Base-by-base conservation (phyloP, 2,797 vertebrate species). In the Poeciliopsis infans region DNA sequence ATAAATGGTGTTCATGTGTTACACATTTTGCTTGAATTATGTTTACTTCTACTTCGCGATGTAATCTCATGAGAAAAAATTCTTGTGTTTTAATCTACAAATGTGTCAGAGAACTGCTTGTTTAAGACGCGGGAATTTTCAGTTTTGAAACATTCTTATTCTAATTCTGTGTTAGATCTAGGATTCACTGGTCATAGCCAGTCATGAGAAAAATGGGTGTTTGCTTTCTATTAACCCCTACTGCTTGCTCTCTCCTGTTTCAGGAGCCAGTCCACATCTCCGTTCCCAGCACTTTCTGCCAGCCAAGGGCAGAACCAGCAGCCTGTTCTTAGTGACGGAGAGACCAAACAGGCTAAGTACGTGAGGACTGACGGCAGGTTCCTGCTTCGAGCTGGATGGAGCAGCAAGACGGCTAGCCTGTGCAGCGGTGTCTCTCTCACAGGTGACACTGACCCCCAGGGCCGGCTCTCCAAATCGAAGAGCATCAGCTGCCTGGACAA, bases 231-330 rank as follows among this genome's bases (percentile, higher is more conserved):
- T n/a, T 25, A 45, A 74, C 73, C 36, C 57, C 79, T 15, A 77
- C 66, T 74, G 36, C 18, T 74, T 72, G 80, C 45, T 85, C 45
- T 86, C 75, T 87, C 76, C 84, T 92, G 53, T 93, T 94, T 79
- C 90, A 99, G 98, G 97, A 98, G 96, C 94, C 97, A 96, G 83
- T 97, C 98, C 71, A 95, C 96, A 71, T 98, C 97, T 76, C 96
- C 96, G 12, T 96, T 96, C 4, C 96, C 97, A 70, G 93, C 96
- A 89, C 85, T 97, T 74, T 95, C 96, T 77, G 94, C 94, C 0
- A 94, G 95, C 45, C 95, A 96, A 87, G 96, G 94, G 77, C 95
- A 94, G 73, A 92, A 95, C 86, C 96, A 95, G 82, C 96, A 95
- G 84, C 95, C 95, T 0, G 90, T 96, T 83, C 95, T 97, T 80